phyloP scores from a whole-genome alignment of 2,113 vertebrate species.

The Catagonus wagneri region DNA sequence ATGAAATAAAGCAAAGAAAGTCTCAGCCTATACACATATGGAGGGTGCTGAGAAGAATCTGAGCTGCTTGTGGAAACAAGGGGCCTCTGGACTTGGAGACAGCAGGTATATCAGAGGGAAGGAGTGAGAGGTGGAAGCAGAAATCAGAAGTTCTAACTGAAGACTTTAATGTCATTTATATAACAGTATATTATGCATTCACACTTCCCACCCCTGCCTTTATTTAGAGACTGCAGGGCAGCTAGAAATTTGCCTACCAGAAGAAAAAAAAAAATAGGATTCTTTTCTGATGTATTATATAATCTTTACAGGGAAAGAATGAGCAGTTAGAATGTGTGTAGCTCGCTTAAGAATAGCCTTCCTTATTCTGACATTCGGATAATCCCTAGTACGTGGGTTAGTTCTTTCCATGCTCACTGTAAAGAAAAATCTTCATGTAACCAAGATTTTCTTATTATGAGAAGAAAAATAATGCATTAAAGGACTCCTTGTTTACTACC shows the following conservation, averaged over 20 bases:
- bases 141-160: conserved; percentile 60
- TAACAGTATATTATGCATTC: conserved; percentile 75
- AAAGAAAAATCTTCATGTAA: not conserved
- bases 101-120: not conserved
- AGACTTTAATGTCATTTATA: conserved; percentile 76
- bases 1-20: not conserved
- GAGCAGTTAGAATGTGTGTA: not conserved
- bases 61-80: not conserved
- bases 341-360: not conserved
- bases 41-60: not conserved
- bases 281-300: conserved; percentile 37
- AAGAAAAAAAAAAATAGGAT: not conserved
- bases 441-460: not conserved
- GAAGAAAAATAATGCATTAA: not conserved
- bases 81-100: not conserved
- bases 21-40: not conserved
- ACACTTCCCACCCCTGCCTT: conserved; percentile 77
- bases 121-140: conserved; percentile 32
- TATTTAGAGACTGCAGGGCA: conserved; percentile 76
- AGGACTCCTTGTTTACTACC: not conserved
- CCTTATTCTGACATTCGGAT: not conserved
- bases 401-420: not conserved
- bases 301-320: conserved; percentile 34
- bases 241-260: conserved; percentile 57
- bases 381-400: not conserved